Conservation (phyloP, 2,888 invertebrate genomes). For the Cyclophora punctaria region DNA sequence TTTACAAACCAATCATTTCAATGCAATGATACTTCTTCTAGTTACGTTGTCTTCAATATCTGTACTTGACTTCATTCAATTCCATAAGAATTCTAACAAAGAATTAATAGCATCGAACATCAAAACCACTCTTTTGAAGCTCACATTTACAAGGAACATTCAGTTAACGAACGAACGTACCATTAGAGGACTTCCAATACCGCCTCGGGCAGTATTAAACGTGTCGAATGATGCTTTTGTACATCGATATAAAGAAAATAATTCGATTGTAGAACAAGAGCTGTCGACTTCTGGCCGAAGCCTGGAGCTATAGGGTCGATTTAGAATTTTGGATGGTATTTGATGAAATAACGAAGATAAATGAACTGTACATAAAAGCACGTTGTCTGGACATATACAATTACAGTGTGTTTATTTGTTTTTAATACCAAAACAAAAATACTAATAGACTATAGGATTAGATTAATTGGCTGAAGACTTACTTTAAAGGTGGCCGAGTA, state of each 20-base stretch:
- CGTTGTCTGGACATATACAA: neutral
- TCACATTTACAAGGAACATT: conserved; percentile 2
- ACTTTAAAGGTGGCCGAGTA: too few species aligned
- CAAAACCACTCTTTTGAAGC: conserved; percentile 6
- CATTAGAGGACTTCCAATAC: conserved; percentile 42
- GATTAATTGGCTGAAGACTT: too few species aligned
- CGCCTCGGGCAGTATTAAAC: conserved; percentile 39
- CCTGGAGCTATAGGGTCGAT: conserved; percentile 16
- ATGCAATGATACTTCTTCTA: too few species aligned
- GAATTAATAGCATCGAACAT: conserved; percentile 1
- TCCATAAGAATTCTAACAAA: neutral
- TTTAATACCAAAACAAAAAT: too few species aligned
- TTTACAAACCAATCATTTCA: too few species aligned
- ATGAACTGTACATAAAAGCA: neutral
- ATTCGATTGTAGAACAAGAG: conserved; percentile 26
- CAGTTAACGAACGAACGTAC: conserved; percentile 9
- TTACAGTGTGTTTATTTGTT: too few species aligned
- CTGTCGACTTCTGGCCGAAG: conserved; percentile 25
- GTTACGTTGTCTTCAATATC: too few species aligned
- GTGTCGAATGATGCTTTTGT: conserved; percentile 30
- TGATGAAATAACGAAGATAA: conserved; percentile 2
- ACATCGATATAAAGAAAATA: conserved; percentile 28
- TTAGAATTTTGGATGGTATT: neutral
- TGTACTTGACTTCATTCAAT: too few species aligned
- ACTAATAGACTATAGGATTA: too few species aligned